Base-by-base conservation (phyloP, 2,888 invertebrate species). In the Eupithecia subumbrata region DNA sequence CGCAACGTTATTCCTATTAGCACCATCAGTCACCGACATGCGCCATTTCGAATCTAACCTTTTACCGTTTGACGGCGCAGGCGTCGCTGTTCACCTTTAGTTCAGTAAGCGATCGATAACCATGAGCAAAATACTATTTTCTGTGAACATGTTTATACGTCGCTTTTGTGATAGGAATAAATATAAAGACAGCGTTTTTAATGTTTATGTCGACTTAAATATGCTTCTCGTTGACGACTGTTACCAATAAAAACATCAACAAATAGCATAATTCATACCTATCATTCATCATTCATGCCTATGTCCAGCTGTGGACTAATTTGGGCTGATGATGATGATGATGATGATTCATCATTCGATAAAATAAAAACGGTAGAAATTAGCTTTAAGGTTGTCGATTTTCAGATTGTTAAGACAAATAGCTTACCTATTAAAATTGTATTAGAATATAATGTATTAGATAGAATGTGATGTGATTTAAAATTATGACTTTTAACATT, bases 1-100 rank as follows among this genome's bases (percentile, higher is more conserved):
- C 76, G 45, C 45, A 16, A 81, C 80, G 83, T 85, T 85, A 83
- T 86, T 86, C 85, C 85, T 84, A 82, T 86, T 85, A 84, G 80
- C 79, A 79, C 82, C 81, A 84, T 84, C 82, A 77, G 78, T 81
- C 79, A 76, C 76, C 83, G 84, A n/a, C 60, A 60, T 30, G 30
- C 63, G 63, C 80, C 83, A 81, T 79, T 79, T 79, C 71, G 30
- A 76, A 72, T 76, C 72, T 48, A 72, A 77, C 78, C 73, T 78
- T 74, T 69, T 72, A 73, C 76, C 71, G 75, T 69, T 79, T 76
- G 80, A 76, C 74, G 68, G 52, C n/a, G 71, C 72, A 73, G 25
- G 52, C n/a, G 63, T 48, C 48, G 48, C 48, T 48, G n/a, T 48
- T 18, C 67, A 75, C 60, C 66, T 75, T 75, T 71, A 75, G 48